phyloP scores from a whole-genome alignment of 2,888 invertebrate species.

The Melanotus villosus region DNA sequence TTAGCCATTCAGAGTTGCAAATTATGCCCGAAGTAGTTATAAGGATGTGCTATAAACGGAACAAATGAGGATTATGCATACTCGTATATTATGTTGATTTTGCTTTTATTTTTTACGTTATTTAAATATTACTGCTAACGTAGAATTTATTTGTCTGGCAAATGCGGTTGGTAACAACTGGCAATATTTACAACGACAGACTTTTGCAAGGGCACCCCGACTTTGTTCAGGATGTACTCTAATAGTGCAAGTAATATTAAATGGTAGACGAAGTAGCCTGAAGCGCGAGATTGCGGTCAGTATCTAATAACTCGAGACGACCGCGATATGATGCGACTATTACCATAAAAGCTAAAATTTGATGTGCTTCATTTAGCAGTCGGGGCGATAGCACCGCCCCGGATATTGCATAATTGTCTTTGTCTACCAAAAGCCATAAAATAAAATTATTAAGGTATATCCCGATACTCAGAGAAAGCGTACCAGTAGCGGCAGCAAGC shows the following conservation, averaged over 20 bases:
- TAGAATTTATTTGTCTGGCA: too few species aligned
- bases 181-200: too few species aligned
- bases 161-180: too few species aligned
- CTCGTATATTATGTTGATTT: too few species aligned
- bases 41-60: neutral
- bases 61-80: neutral
- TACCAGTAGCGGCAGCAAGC: neutral
- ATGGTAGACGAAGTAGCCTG: constrained; percentile 35
- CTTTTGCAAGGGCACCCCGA: constrained; percentile 2
- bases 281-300: constrained; percentile 43
- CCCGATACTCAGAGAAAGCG: neutral
- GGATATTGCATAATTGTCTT: constrained; percentile 37
- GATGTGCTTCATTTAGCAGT: constrained; percentile 42
- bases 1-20: neutral
- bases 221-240: neutral
- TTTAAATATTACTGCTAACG: too few species aligned
- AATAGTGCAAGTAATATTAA: constrained; percentile 19
- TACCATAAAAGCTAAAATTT: constrained; percentile 47
- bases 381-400: neutral
- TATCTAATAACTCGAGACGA: constrained; percentile 43
- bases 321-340: constrained; percentile 42
- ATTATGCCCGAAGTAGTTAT: neutral
- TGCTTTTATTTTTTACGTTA: too few species aligned
- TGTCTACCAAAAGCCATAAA: constrained; percentile 12
- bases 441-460: constrained; percentile 23